A percentile compares a stretch with the other conserved stretches of the same genome.
phyloP scores from a whole-genome alignment of 2,888 invertebrate species.

The Ligdia adustata region DNA sequence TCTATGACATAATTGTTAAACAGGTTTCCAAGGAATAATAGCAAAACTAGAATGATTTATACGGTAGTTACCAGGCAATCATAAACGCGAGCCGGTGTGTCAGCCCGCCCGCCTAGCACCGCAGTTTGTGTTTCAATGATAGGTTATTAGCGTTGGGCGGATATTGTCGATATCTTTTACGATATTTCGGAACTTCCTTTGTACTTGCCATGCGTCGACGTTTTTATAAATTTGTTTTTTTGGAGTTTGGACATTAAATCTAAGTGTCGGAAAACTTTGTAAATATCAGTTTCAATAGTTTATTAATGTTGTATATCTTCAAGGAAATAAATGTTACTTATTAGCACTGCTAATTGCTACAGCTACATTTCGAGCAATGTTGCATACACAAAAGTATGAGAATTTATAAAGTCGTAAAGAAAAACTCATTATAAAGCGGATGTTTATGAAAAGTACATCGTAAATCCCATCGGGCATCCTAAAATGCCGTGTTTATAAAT shows the following conservation, averaged over 20 bases:
- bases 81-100: conserved; percentile 3
- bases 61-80: conserved; percentile 5
- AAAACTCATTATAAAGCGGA: neutral
- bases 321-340: too few species aligned
- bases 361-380: neutral
- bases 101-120: conserved; percentile 2
- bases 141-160: neutral
- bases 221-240: too few species aligned
- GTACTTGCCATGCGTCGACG: too few species aligned
- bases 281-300: too few species aligned
- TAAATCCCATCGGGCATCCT: neutral
- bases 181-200: neutral
- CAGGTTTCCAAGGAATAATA: too few species aligned
- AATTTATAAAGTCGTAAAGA: neutral
- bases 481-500: conserved; percentile 14
- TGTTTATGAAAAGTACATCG: neutral
- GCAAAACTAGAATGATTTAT: neutral
- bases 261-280: too few species aligned
- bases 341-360: too few species aligned
- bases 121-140: conserved; percentile 1
- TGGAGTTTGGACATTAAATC: too few species aligned
- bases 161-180: neutral
- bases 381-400: neutral
- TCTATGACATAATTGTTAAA: too few species aligned
- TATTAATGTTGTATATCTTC: too few species aligned